These are phyloP conservation scores for Oreochromis mossambicus DNA, from an alignment of 2,797 vertebrate genomes.

Conservation along the genomic window DNA sequence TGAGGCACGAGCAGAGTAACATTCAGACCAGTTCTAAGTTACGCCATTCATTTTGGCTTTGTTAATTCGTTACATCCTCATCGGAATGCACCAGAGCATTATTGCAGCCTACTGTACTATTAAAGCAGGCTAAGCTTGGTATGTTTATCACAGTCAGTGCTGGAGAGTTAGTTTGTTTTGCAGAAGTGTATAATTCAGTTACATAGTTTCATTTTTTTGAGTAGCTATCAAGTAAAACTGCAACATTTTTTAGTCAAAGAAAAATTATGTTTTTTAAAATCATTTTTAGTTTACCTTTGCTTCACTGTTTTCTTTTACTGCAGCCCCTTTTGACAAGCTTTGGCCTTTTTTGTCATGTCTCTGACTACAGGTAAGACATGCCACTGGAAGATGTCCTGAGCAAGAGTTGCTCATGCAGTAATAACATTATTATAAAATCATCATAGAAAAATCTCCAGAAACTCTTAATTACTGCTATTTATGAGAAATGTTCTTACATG, in stretches of 20 bases:
- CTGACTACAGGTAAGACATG: background rate
- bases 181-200: background rate
- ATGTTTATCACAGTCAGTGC: slow-evolving; percentile 3
- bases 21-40: background rate
- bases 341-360: background rate
- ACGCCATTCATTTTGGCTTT: background rate
- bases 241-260: background rate
- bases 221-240: background rate
- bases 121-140: slow-evolving; percentile 9
- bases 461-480: background rate
- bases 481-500: background rate
- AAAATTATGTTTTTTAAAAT: background rate
- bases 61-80: background rate
- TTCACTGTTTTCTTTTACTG: background rate
- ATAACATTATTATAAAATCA: background rate
- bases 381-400: background rate
- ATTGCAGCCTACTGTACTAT: background rate
- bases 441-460: background rate
- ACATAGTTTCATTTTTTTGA: background rate
- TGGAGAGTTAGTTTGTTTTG: background rate
- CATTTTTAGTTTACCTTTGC: background rate
- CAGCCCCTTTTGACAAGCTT: background rate
- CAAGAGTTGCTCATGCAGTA: background rate
- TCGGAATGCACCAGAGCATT: background rate
- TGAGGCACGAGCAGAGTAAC: background rate